These are phyloP conservation scores for Pogonus chalceus DNA, from an alignment of 1,140 invertebrate genomes.

Conservation along the genomic window DNA sequence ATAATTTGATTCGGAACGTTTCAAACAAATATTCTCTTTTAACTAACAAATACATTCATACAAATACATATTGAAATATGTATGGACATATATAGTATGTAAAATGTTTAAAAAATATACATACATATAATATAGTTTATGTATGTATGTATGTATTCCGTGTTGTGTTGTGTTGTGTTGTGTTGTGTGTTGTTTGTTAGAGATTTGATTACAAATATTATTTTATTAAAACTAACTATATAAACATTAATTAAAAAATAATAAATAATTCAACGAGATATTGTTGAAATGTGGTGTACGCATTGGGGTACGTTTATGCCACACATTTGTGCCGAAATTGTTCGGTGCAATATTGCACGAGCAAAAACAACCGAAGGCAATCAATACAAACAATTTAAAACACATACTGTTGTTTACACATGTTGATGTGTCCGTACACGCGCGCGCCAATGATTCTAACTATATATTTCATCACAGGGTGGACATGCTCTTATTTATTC, in stretches of 20 bases:
- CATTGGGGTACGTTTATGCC: background rate
- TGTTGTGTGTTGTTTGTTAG: no score
- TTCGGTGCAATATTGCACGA: background rate
- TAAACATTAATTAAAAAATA: conserved; percentile 4
- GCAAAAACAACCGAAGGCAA: background rate
- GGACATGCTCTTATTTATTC: no score
- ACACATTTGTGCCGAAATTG: no score
- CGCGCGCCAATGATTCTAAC: no score
- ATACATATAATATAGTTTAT: background rate
- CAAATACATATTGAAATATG: no score
- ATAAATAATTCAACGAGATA: background rate
- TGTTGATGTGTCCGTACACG: no score
- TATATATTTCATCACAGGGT: no score
- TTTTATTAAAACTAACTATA: background rate
- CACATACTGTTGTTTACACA: background rate
- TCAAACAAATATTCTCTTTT: background rate
- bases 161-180: no score
- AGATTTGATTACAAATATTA: conserved; percentile 7
- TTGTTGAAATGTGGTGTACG: background rate
- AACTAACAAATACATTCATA: background rate
- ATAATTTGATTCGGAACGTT: background rate
- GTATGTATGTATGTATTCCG: no score
- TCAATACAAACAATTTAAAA: conserved; percentile 4
- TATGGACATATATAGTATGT: no score
- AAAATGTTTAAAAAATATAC: no score